phyloP scores from a whole-genome alignment of 2,797 vertebrate species.

The Hypotaenidia okinawae region DNA sequence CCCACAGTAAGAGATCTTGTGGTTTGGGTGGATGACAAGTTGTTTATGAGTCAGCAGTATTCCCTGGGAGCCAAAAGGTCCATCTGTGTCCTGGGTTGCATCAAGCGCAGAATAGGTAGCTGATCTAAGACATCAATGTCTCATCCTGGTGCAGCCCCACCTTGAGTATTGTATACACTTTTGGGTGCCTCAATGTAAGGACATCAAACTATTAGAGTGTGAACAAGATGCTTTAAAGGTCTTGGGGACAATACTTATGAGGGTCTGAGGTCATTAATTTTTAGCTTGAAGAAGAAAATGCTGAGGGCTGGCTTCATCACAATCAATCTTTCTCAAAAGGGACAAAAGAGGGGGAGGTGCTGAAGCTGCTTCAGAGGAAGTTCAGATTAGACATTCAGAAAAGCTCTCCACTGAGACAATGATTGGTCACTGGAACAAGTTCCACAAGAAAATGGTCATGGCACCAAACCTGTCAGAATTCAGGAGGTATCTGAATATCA shows the following conservation, averaged over 20 bases:
- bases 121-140: accelerated
- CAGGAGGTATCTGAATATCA: background rate
- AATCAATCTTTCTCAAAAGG: background rate
- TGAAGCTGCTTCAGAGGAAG: background rate
- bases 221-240: background rate
- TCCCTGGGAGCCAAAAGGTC: background rate
- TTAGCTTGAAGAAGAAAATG: background rate
- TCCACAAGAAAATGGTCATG: background rate
- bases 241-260: background rate
- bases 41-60: background rate
- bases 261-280: background rate
- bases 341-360: background rate
- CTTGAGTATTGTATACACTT: background rate
- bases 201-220: background rate
- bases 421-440: background rate
- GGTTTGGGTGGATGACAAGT: accelerated
- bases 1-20: accelerated
- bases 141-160: accelerated
- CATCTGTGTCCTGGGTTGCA: background rate
- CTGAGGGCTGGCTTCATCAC: background rate
- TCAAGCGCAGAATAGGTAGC: background rate
- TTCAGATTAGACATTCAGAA: background rate
- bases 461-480: background rate
- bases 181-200: background rate
- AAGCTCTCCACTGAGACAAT: background rate